Evolutionary conservation across 1,140 invertebrate genomes (phyloP).

Genomic region (Acromyrmex echinatior): DNA sequence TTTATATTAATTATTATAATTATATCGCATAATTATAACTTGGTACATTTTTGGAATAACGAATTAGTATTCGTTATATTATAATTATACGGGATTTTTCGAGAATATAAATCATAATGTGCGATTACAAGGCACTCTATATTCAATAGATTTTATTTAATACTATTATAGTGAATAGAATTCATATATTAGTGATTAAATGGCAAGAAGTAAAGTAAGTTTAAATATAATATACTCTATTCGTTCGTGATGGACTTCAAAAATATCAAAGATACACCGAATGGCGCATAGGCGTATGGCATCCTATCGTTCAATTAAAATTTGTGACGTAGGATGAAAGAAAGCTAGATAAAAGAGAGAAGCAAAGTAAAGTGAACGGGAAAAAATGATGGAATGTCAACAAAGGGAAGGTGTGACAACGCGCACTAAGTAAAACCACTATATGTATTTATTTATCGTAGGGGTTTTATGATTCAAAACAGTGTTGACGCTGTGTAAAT

Average conservation of each 20-base stretch:
- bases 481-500: constrained; percentile 75
- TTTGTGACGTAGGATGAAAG: not conserved
- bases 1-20: not conserved
- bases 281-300: not conserved
- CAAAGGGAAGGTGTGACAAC: constrained; percentile 12
- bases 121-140: not conserved
- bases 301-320: constrained; percentile 21
- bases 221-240: not conserved
- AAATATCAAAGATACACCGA: not conserved
- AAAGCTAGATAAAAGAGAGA: not conserved
- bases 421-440: not conserved
- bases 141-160: not conserved
- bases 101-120: not conserved
- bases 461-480: constrained; percentile 30
- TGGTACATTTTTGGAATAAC: not conserved
- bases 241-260: not conserved
- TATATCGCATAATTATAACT: not conserved
- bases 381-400: constrained; percentile 55
- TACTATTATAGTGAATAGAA: not conserved
- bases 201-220: not conserved
- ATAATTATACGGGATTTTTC: not conserved
- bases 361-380: not conserved
- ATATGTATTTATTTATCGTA: constrained; percentile 49
- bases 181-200: constrained; percentile 17
- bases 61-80: not conserved